Conservation (phyloP, 2,797 vertebrate species). For the Novumbra hubbsi region DNA sequence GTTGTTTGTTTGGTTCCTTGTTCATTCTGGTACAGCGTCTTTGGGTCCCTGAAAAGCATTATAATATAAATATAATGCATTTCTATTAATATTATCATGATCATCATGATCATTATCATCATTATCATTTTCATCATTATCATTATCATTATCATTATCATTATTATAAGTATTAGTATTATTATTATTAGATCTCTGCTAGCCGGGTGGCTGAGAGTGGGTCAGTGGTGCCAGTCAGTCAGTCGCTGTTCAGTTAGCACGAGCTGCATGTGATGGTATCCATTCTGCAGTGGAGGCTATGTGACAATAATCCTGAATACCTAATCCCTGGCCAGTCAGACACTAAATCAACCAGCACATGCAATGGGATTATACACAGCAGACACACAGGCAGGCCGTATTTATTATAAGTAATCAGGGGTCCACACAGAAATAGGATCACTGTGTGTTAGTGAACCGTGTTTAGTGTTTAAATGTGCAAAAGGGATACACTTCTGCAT, state of each 20-base stretch:
- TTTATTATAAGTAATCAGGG: neutral
- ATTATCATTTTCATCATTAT: too few species aligned
- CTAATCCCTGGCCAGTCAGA: neutral
- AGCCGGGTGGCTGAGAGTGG: neutral
- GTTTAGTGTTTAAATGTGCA: too few species aligned
- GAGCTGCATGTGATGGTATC: neutral
- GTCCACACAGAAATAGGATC: neutral
- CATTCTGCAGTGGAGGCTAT: neutral
- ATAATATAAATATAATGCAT: too few species aligned
- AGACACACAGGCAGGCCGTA: neutral
- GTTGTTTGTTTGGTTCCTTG: too few species aligned
- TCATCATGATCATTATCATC: too few species aligned
- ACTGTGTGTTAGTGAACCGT: neutral
- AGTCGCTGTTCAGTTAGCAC: neutral
- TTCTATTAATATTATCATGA: too few species aligned
- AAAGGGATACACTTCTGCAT: too few species aligned
- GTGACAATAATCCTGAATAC: neutral
- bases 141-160: too few species aligned
- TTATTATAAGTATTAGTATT: too few species aligned
- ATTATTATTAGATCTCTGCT: too few species aligned
- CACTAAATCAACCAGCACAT: conserved; percentile 1
- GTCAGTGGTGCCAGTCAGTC: neutral
- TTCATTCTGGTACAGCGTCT: too few species aligned
- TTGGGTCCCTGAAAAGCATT: too few species aligned
- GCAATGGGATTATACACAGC: neutral